Conservation (phyloP, 2,113 vertebrate genomes). For the Glaucidium brasilianum region DNA sequence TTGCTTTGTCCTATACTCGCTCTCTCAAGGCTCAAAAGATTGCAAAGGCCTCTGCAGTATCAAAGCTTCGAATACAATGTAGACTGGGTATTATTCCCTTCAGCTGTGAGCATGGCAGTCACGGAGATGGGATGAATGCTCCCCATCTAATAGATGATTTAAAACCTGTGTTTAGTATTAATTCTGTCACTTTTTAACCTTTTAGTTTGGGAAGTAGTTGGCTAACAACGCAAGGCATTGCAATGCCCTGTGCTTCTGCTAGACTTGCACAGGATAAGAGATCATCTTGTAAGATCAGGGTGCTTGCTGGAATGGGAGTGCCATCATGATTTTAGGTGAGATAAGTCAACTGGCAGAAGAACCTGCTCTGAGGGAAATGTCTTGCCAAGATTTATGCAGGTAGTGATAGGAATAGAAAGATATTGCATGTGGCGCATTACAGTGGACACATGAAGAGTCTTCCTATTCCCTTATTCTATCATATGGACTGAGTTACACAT, state of each 20-base stretch:
- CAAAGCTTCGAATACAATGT: neutral
- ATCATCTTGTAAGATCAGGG: neutral
- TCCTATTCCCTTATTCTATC: neutral
- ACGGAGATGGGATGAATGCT: neutral
- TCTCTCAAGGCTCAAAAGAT: neutral
- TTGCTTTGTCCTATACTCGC: neutral
- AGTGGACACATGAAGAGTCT: neutral
- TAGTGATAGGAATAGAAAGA: neutral
- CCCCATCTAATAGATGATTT: neutral
- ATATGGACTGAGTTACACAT: neutral
- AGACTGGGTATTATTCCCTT: neutral
- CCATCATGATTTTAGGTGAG: neutral
- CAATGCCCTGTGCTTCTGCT: neutral
- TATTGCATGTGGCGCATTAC: neutral
- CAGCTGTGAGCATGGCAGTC: neutral
- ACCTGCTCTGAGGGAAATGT: neutral
- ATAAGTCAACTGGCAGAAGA: neutral
- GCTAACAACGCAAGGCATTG: neutral
- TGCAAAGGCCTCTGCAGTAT: neutral
- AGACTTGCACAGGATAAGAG: neutral
- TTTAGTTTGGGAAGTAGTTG: neutral
- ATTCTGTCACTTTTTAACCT: neutral
- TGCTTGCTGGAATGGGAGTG: neutral
- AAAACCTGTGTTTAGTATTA: neutral
- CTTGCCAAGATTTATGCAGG: neutral